Evolutionary conservation across 2,113 vertebrate species (phyloP).

Genomic region (Colistium nudipinnis): DNA sequence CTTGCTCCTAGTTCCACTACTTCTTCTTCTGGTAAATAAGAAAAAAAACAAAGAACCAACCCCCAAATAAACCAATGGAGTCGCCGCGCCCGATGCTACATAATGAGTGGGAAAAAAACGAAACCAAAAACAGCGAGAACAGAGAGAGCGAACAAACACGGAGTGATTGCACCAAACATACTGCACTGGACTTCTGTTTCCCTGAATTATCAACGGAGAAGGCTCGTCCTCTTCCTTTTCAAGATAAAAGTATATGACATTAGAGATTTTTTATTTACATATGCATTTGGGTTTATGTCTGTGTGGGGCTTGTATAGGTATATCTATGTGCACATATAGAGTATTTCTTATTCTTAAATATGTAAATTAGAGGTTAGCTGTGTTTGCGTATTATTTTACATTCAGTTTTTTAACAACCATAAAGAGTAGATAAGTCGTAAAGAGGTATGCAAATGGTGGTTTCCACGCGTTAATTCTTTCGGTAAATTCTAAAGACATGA

Average conservation of each 20-base stretch:
- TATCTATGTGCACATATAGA: conserved; percentile 78
- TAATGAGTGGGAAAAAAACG: conserved; percentile 50
- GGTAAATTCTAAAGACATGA: conserved; percentile 15
- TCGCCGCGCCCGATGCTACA: conserved; percentile 69
- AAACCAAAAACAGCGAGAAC: conserved; percentile 62
- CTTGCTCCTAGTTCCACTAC: conserved; percentile 64
- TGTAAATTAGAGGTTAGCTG: conserved; percentile 80
- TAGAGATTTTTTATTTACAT: conserved; percentile 81
- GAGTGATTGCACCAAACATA: conserved; percentile 61
- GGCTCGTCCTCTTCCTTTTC: conserved; percentile 73
- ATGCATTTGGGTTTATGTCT: conserved; percentile 74
- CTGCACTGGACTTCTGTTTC: conserved; percentile 79
- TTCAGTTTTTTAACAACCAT: conserved; percentile 76
- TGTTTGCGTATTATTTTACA: conserved; percentile 77
- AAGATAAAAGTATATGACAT: conserved; percentile 78
- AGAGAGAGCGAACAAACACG: conserved; percentile 56
- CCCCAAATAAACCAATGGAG: conserved; percentile 14
- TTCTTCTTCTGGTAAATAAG: conserved; percentile 48
- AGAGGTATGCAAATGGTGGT: conserved; percentile 54
- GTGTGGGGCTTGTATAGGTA: conserved; percentile 74
- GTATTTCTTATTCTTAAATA: conserved; percentile 77
- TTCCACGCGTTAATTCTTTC: conserved; percentile 36
- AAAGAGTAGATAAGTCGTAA: conserved; percentile 65
- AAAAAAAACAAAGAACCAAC: conserved; percentile 36
- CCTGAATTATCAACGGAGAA: conserved; percentile 82